Base-by-base conservation (phyloP, 1,140 invertebrate genomes). In the Drosophila pectinifera region DNA sequence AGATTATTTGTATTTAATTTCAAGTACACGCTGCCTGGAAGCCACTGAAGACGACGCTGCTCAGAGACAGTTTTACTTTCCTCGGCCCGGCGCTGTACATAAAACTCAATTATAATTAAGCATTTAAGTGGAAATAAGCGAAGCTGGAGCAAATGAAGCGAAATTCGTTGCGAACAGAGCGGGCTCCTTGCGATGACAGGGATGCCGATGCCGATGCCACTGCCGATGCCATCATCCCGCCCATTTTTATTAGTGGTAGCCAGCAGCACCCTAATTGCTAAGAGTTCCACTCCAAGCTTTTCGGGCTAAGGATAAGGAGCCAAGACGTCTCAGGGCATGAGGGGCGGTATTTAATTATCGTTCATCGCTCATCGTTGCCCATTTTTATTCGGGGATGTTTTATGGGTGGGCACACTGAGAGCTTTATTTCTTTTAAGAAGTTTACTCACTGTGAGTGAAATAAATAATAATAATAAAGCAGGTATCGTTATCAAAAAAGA, bases 1-100 rank as follows among this genome's bases (percentile, higher is more conserved):
- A 88, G 84, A 88, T 88, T 88, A 88, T 88, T 88, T 88, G 84
- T 88, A 89, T 89, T 88, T 84, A 84, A 89, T 88, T 88, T 88
- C 63, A 82, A 88, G 83, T 78, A 54, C 46, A 51, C 48, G 42
- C 43, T 73, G 73, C 56, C 72, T 70, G 67, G 73, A 74, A 76
- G 78, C 68, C 69, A 45, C 73, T 38, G 46, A 18, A 24, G n/a
- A 45, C 13, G 20, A 45, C 43, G 43, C 49, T 58, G 28, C 24
- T 48, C 56, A 76, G 67, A 73, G 69, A 88, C 79, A 80, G 48
- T 80, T 78, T 70, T 74, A 53, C 51, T 70, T 16, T 28, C 34
- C 54, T 36, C 55, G 16, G 42, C 34, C 67, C 55, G 11, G 7
- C 51, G 72, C 38, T 65, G 54, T 75, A 75, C 67, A 83, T 67